Evolutionary conservation across 2,888 invertebrate species (phyloP).

Genomic region (Selenia dentaria): DNA sequence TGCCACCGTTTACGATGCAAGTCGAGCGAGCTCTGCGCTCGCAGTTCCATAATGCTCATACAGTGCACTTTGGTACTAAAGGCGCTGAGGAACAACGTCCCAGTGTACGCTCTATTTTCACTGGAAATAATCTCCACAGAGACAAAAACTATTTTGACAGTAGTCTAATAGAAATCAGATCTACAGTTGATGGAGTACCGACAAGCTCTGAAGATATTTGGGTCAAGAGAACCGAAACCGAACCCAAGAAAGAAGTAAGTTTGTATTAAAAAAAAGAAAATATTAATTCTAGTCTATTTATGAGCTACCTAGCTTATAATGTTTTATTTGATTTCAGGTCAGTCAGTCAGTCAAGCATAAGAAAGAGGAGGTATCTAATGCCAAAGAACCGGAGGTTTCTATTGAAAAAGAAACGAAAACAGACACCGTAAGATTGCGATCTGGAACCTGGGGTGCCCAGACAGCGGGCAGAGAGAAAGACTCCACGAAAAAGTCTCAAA

Average conservation of each 20-base stretch:
- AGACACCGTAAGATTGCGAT: slow-evolving; percentile 78
- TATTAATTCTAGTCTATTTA: no score
- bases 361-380: slow-evolving; percentile 32
- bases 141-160: slow-evolving; percentile 93
- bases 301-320: no score
- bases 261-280: no score
- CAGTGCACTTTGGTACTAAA: slow-evolving; percentile 88
- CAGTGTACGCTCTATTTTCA: slow-evolving; percentile 86
- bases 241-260: slow-evolving; percentile 82
- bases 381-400: slow-evolving; percentile 21
- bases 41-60: slow-evolving; percentile 85
- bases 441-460: slow-evolving; percentile 86
- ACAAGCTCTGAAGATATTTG: slow-evolving; percentile 88
- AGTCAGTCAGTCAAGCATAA: no score
- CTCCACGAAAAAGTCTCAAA: slow-evolving; percentile 41
- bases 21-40: slow-evolving; percentile 76
- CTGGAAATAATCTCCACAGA: slow-evolving; percentile 85
- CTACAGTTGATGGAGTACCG: slow-evolving; percentile 87
- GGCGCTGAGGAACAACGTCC: slow-evolving; percentile 83
- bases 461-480: slow-evolving; percentile 55
- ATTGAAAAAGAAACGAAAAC: slow-evolving; percentile 28
- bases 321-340: slow-evolving; percentile 34
- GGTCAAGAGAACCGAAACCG: slow-evolving; percentile 84
- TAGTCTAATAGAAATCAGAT: slow-evolving; percentile 92
- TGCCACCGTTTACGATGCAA: slow-evolving; percentile 61